Conservation (phyloP, 2,113 vertebrate species). For the Zosterops lateralis region DNA sequence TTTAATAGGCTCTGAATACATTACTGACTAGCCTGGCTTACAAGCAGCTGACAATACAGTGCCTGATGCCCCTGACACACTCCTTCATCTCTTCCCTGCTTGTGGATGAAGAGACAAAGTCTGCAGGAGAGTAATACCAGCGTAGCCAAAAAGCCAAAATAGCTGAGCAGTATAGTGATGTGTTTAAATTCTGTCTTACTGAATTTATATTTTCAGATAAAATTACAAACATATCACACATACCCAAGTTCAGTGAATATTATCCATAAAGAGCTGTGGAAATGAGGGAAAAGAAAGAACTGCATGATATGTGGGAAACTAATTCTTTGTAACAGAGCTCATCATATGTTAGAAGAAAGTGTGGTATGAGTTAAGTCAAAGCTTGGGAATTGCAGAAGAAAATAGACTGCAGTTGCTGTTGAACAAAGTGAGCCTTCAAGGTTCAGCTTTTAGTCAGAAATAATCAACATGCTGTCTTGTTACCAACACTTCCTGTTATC, state of each 20-base stretch:
- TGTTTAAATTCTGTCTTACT: background rate
- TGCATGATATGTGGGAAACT: background rate
- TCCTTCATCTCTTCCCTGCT: background rate
- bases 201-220: background rate
- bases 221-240: background rate
- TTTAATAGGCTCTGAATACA: background rate
- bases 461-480: background rate
- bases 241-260: background rate
- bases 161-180: background rate
- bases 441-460: constrained; percentile 3
- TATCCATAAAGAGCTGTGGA: background rate
- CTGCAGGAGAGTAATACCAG: background rate
- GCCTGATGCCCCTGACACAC: background rate
- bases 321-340: background rate
- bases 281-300: background rate
- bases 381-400: background rate
- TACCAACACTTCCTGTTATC: background rate
- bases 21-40: background rate
- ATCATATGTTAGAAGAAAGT: background rate
- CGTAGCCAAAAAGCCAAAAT: background rate
- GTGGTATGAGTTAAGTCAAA: background rate
- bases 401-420: background rate
- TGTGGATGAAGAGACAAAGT: background rate
- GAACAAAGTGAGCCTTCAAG: background rate
- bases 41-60: background rate